Conservation (phyloP, 2,797 vertebrate species). For the Malurus leucopterus region DNA sequence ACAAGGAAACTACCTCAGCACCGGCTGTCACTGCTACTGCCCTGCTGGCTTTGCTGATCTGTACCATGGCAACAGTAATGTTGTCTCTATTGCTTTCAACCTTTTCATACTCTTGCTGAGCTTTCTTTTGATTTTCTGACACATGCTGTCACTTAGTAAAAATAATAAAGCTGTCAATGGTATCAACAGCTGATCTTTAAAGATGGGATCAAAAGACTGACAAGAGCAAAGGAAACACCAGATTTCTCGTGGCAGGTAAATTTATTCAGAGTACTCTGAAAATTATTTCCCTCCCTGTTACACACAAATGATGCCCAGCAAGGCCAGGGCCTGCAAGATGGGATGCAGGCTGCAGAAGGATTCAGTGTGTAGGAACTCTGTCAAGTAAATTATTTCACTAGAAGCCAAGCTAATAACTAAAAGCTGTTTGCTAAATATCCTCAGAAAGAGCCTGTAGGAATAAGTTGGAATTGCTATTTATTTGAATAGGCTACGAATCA, state of each 20-base stretch:
- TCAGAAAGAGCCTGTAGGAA: not conserved
- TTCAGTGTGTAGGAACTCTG: not conserved
- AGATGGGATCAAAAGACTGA: not conserved
- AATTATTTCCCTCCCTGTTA: not conserved
- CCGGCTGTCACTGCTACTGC: not conserved
- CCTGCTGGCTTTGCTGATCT: not conserved
- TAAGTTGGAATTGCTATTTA: not conserved
- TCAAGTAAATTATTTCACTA: not conserved
- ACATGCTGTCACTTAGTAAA: not conserved
- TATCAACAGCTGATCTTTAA: slow-evolving; percentile 1
- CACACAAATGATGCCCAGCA: not conserved
- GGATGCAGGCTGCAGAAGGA: not conserved
- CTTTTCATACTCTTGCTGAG: not conserved
- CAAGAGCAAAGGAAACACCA: not conserved
- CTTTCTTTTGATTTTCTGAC: slow-evolving; percentile 26
- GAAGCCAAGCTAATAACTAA: not conserved
- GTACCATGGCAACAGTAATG: not conserved
- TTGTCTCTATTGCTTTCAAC: not conserved
- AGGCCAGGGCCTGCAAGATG: not conserved
- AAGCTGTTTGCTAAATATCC: not conserved
- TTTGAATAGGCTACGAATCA: not conserved
- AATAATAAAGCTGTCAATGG: slow-evolving; percentile 22
- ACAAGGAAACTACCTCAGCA: not conserved
- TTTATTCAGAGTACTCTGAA: not conserved
- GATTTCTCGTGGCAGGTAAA: not conserved